Evolutionary conservation across 2,113 vertebrate genomes (phyloP), one percentile per base, ranked within the genome.

Genomic region (Hippocampus zosterae): DNA sequence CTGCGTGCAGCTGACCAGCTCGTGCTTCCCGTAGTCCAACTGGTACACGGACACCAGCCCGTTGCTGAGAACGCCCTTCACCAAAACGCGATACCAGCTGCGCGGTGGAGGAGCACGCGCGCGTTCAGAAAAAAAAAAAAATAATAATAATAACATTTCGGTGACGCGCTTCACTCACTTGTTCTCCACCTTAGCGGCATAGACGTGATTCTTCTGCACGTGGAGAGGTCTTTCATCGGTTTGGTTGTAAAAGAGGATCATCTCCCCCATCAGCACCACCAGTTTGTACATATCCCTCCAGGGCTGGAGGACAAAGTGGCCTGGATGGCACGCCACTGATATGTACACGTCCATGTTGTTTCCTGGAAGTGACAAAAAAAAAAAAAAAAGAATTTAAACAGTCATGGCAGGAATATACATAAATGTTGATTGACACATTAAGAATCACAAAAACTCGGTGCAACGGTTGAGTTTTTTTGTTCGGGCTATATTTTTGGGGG

Each of bases 271-370:
- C 25, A 99, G 78, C 61, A 94, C 92, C 50, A 97, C 96, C 81
- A 99, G 88, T 60, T 96, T 96, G 78, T 95, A 96, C 78, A 98
- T 92, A 63, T 98, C 96, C 74, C 97, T 93, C 97, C 95, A 98
- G 2, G 95, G 94, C 88, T 99, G 97, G 75, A 98, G 91, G 73
- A 98, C 93, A 81, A 99, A 99, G 85, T 98, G 94, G 19, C 96
- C 96, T 0, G 97, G 97, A 82, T 99, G 97, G 80, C 97, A 99
- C 27, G 96, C 97, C 80, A 99, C 92, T 0, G 96, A 94, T 19
- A 99, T 93, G 0, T 94, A 98, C 6, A 97, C 88, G 67, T 99
- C 96, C 81, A 98, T 90, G 76, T 90, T 89, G 80, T 77, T 84
- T 62, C 89, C 89, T 90, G 64, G 29, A 48, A 27, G 48, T 46